A percentile compares a stretch with the other conserved stretches of the same genome.
Evolutionary conservation across 2,113 vertebrate species (phyloP).

Genomic region (Xiphias gladius): DNA sequence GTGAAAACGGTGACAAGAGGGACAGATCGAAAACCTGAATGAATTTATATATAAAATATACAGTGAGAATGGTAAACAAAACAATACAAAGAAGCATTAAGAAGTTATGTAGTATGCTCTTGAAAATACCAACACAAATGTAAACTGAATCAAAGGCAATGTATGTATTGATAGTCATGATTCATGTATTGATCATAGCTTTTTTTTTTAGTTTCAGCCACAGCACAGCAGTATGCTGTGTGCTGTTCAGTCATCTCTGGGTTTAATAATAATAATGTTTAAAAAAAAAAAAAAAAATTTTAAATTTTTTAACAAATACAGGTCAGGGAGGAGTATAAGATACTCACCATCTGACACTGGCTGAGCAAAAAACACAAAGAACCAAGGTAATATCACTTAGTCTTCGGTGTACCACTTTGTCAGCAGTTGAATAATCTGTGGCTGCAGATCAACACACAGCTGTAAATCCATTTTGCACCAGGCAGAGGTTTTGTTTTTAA

Average conservation of each 20-base stretch:
- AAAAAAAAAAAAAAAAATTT: too few species aligned
- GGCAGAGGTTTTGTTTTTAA: too few species aligned
- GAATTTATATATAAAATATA: slow-evolving; percentile 1
- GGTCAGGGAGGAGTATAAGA: too few species aligned
- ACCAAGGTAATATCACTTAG: background rate
- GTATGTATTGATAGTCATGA: too few species aligned
- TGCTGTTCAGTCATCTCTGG: too few species aligned
- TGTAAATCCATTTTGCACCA: background rate
- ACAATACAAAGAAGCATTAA: background rate
- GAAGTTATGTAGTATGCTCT: background rate
- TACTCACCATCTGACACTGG: too few species aligned
- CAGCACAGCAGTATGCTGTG: too few species aligned
- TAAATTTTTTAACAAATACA: too few species aligned
- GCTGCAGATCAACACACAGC: background rate
- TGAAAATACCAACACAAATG: background rate
- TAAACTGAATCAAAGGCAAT: too few species aligned
- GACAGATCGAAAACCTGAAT: slow-evolving; percentile 1
- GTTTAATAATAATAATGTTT: too few species aligned
- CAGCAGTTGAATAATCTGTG: background rate
- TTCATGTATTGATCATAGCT: too few species aligned
- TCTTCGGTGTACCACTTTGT: background rate
- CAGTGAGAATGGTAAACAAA: slow-evolving; percentile 55
- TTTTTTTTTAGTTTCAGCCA: too few species aligned
- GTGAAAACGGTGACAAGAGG: slow-evolving; percentile 25
- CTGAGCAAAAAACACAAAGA: background rate